Base-by-base conservation (phyloP, 1,140 invertebrate species). In the Listronotus bonariensis region DNA sequence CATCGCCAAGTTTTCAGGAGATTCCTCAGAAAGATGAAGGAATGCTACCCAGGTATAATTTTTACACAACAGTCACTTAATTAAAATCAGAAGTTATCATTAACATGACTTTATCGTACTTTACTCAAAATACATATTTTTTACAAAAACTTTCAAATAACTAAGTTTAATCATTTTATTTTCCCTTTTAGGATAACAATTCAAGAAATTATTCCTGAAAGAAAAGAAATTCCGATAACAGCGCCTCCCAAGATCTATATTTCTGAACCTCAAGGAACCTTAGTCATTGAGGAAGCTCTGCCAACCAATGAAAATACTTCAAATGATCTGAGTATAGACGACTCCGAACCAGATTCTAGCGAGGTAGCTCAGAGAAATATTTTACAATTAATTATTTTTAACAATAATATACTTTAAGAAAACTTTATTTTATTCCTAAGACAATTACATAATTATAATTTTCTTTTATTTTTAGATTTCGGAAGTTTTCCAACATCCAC, bases 271-370 rank as follows among this genome's bases (percentile, higher is more conserved):
- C 65, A 74, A 65, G 65, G 65, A 8, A 67, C 68, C 17, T 58
- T 70, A 12, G 42, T 71, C 6, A 69, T 72, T 14, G 72, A 73
- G 72, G 82, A 68, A 78, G 81, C 55, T 14, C n/a, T 65, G 6
- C 54, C 62, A 15, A 65, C 53, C 1, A 55, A 31, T 41, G 60
- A 63, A 38, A 57, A 65, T 32, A 15, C 26, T 11, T 54, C 53
- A 0, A 81, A 82, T 54, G 80, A 82, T 69, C 73, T 74, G n/a
- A 52, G 52, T 11, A 62, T 68, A 10, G 20, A 77, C 52, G 80
- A 77, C 52, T 72, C 78, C 3, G 77, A 81, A 17, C 55, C 72
- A 8, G 76, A 78, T 38, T 72, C 73, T 2, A 76, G 73, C 46
- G 76, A 78, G 59, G 65, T 63, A 55, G 12, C 3, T 32, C 10